Evolutionary conservation across 2,888 invertebrate species (phyloP), one percentile per base, ranked within the genome.

Genomic region (Rotaria socialis): DNA sequence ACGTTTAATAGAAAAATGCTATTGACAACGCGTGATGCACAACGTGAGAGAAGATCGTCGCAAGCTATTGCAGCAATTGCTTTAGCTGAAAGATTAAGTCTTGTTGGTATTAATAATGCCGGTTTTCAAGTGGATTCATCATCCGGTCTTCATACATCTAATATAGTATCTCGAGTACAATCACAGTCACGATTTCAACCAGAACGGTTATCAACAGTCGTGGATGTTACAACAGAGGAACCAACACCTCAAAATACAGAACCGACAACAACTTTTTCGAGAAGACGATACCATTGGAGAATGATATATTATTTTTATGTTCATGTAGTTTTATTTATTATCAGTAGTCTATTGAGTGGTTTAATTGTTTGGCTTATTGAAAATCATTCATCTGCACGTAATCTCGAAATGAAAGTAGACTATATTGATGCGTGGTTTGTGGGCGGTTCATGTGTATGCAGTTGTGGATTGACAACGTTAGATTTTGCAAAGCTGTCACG

Each of bases 261-360:
- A 67, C 8, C 10, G 35, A 0, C 27, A 16, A 67, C 10, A 35
- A 0, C 11, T 10, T 35, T 8, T 1, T 14, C 0, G 6, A 67
- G 16, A 19, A 35, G 16, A 5, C 2, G 35, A 67, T 80, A 80
- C 47, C 75, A 11, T 10, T 80, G 75, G 75, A 43, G 11, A 16
- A 80, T 80, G 75, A 47, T 8, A 8, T 41, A 80, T n/a, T 80
- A 80, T 47, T 80, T 80, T 47, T 80, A 80, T 80, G 22, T 80
- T 41, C 75, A 80, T 80, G 22, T 75, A 22, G 22, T 4, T 43
- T 41, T 75, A 14, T 75, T 75, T 43, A 75, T 75, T 75, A 6
- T 75, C 2, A 22, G 8, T 19, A 43, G 74, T 41, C 24, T 75
- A 14, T 43, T 75, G 19, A 16, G 74, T 75, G 74, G 74, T 4